phyloP scores from a whole-genome alignment of 1,140 invertebrate species.

The Leptinotarsa undecemlineata region DNA sequence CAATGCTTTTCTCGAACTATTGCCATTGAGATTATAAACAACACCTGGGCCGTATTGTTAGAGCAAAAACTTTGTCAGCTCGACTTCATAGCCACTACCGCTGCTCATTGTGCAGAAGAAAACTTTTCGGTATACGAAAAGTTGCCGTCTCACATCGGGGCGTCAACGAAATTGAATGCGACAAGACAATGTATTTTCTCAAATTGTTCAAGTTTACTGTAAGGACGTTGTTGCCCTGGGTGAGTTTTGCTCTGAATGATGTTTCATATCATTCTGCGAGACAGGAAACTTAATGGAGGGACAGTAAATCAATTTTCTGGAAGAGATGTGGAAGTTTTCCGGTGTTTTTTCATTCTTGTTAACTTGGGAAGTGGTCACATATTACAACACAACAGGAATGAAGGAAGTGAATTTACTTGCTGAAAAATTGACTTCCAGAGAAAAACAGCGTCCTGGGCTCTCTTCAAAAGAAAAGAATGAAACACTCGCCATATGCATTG shows the following conservation, averaged over 20 bases:
- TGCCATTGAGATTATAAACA: neutral
- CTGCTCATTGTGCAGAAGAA: neutral
- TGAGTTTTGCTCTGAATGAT: neutral
- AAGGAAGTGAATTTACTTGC: too few species aligned
- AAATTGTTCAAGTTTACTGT: slow-evolving; percentile 1
- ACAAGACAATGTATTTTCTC: slow-evolving; percentile 5
- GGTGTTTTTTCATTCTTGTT: too few species aligned
- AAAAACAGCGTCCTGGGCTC: too few species aligned
- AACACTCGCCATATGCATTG: too few species aligned
- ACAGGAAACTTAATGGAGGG: neutral
- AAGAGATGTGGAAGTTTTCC: too few species aligned
- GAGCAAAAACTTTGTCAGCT: neutral
- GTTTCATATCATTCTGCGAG: slow-evolving; percentile 1
- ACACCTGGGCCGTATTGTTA: neutral
- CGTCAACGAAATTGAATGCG: neutral
- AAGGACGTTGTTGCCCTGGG: neutral
- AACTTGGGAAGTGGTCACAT: too few species aligned
- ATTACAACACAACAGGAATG: too few species aligned
- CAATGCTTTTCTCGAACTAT: neutral
- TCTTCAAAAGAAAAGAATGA: too few species aligned
- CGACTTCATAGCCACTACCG: neutral
- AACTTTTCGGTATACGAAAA: neutral
- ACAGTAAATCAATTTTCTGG: neutral
- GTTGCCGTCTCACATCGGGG: neutral
- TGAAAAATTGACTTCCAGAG: too few species aligned